These are phyloP conservation scores for Erannis defoliaria DNA, from an alignment of 2,888 invertebrate species.

Conservation along the genomic window DNA sequence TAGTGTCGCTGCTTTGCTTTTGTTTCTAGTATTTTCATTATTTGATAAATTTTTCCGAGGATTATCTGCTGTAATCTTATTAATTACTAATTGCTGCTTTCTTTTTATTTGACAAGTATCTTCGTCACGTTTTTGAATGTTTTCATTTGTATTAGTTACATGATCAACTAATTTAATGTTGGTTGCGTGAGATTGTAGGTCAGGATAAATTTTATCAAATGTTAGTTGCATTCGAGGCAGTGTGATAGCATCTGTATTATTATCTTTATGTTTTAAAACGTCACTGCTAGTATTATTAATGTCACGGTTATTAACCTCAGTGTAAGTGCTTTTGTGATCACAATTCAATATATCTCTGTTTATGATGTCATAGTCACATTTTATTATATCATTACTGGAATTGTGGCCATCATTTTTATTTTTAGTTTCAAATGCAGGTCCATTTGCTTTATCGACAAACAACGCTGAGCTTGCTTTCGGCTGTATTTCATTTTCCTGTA, in stretches of 20 bases:
- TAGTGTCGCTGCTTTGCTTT: neutral
- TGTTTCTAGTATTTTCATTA: neutral
- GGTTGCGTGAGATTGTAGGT: neutral
- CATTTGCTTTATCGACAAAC: neutral
- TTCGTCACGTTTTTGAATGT: neutral
- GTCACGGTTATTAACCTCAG: neutral
- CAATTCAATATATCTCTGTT: neutral
- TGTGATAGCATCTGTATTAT: neutral
- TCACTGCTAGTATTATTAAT: neutral
- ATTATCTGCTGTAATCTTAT: slow-evolving; percentile 6
- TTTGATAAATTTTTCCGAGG: neutral
- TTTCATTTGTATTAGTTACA: neutral
- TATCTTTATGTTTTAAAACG: neutral
- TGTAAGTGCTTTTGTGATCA: neutral
- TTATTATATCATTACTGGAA: neutral
- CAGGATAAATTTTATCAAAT: neutral
- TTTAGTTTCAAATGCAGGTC: neutral
- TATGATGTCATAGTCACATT: neutral
- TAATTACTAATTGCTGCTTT: slow-evolving; percentile 1
- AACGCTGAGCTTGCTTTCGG: neutral
- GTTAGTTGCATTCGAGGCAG: neutral
- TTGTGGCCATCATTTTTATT: neutral
- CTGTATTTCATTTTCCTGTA: neutral
- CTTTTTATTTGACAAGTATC: neutral
- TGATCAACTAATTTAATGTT: neutral